Conservation (phyloP, 2,113 vertebrate species). For the Cavia aperea region DNA sequence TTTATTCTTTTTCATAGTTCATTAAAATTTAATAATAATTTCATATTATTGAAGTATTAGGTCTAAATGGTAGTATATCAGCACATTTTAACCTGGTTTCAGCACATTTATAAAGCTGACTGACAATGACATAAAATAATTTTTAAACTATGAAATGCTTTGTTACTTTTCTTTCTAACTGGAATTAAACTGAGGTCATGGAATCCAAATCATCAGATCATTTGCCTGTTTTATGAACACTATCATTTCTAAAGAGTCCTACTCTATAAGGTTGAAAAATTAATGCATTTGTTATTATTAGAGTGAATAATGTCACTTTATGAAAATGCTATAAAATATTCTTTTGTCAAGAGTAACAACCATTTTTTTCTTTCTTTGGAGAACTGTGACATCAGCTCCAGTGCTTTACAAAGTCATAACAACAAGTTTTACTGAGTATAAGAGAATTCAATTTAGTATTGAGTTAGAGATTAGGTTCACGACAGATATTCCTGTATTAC, state of each 20-base stretch:
- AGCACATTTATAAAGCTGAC: background rate
- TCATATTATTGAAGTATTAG: background rate
- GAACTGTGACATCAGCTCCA: background rate
- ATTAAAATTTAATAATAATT: background rate
- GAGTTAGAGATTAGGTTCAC: background rate
- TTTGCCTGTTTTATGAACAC: background rate
- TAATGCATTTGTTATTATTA: background rate
- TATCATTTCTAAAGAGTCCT: background rate
- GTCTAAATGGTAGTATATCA: background rate
- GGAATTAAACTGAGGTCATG: slow-evolving; percentile 1
- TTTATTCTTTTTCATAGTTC: background rate
- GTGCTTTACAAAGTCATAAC: background rate
- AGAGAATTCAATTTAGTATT: slow-evolving; percentile 1
- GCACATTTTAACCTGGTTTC: background rate
- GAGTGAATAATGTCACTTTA: background rate
- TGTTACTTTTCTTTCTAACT: slow-evolving; percentile 27
- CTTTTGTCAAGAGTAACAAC: background rate
- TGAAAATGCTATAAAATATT: background rate
- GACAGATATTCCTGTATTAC: background rate
- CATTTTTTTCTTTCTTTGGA: background rate
- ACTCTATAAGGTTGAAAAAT: background rate
- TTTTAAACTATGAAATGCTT: background rate
- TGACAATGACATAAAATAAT: background rate
- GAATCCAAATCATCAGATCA: background rate
- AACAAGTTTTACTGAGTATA: background rate